phyloP scores from a whole-genome alignment of 2,113 vertebrate species.

The Ramphastos sulfuratus region DNA sequence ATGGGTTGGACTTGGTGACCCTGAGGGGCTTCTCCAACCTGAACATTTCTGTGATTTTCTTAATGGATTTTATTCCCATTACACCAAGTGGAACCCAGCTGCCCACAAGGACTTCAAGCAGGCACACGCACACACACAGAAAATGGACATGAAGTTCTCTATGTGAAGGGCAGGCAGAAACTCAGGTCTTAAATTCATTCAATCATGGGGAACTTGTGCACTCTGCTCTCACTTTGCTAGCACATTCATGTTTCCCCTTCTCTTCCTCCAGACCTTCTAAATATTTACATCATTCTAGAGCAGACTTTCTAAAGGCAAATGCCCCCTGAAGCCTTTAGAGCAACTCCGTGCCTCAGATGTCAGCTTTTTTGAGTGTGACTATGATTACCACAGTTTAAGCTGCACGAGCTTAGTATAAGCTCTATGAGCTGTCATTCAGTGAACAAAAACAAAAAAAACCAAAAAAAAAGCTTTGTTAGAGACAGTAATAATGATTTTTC shows the following conservation, averaged over 20 bases:
- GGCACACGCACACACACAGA: not conserved
- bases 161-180: not conserved
- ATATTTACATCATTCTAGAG: not conserved
- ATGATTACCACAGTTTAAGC: not conserved
- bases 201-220: not conserved
- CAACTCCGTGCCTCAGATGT: not conserved
- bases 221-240: not conserved
- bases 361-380: not conserved
- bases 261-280: not conserved
- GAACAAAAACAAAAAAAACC: not conserved
- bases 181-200: not conserved
- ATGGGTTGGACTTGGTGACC: too few relatives aligned
- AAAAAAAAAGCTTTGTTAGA: not conserved
- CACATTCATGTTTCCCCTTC: not conserved
- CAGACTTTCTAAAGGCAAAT: not conserved
- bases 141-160: not conserved
- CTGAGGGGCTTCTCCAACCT: too few relatives aligned
- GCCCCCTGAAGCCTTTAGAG: not conserved
- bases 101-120: fast-evolving
- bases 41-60: too few relatives aligned
- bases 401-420: not conserved
- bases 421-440: not conserved
- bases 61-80: not conserved
- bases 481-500: not conserved
- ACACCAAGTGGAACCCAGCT: not conserved